Evolutionary conservation across 2,888 invertebrate species (phyloP).

Genomic region (Stenotaenia linearis): DNA sequence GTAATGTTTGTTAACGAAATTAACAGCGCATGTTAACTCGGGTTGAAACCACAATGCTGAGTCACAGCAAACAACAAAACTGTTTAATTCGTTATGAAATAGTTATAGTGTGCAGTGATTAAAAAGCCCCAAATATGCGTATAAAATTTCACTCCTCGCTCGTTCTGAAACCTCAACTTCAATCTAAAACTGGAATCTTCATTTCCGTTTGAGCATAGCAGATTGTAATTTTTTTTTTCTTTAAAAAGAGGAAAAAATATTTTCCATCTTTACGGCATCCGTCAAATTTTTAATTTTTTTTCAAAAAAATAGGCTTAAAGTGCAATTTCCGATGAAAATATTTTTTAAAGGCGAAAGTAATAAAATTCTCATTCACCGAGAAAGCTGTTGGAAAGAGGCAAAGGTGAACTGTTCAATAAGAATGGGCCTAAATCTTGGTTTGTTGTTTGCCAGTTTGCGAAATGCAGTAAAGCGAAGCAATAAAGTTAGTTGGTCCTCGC

Average conservation of each 20-base stretch:
- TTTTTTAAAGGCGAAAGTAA: background rate
- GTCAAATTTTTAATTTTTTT: background rate
- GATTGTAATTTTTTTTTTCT: background rate
- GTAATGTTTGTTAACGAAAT: no score
- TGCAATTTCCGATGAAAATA: background rate
- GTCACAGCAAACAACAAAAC: no score
- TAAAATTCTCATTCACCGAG: background rate
- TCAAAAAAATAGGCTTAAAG: background rate
- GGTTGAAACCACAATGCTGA: no score
- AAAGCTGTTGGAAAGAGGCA: background rate
- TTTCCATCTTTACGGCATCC: background rate
- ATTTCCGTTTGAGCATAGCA: background rate
- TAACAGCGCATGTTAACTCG: no score
- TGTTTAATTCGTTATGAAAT: no score
- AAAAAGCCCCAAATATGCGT: no score
- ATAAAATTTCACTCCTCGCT: no score
- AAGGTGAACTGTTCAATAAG: background rate
- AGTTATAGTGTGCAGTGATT: no score
- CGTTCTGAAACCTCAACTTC: background rate
- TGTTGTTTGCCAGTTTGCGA: background rate
- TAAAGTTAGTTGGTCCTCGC: constrained; percentile 6
- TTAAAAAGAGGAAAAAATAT: background rate
- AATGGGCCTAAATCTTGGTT: background rate
- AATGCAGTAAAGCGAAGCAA: background rate
- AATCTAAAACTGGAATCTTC: background rate